These are phyloP conservation scores for Falco rusticolus DNA, from an alignment of 2,797 vertebrate species.

Conservation along the genomic window DNA sequence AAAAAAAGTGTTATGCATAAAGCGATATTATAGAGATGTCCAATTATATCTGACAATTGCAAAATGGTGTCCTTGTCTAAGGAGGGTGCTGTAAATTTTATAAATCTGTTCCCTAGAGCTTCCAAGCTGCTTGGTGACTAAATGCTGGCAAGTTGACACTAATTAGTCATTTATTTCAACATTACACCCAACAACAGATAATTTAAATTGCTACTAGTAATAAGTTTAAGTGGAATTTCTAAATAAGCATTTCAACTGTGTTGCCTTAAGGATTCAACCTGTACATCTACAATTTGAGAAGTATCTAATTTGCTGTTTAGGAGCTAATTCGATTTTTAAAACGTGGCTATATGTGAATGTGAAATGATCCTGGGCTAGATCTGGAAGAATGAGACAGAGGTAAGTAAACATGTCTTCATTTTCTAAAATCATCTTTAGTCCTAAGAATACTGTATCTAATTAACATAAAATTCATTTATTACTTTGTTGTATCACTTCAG, in stretches of 20 bases:
- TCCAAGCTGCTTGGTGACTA: slow-evolving; percentile 56
- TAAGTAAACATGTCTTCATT: not conserved
- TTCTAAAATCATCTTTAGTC: not conserved
- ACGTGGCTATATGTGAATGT: not conserved
- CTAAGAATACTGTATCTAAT: not conserved
- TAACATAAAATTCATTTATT: not conserved
- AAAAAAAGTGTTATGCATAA: slow-evolving; percentile 20
- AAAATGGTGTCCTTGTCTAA: slow-evolving; percentile 60
- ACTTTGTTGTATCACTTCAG: not conserved
- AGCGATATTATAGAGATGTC: slow-evolving; percentile 40
- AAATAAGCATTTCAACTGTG: slow-evolving; percentile 40
- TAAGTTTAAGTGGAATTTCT: slow-evolving; percentile 63
- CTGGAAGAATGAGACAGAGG: not conserved
- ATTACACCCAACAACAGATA: slow-evolving; percentile 47
- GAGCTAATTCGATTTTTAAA: slow-evolving; percentile 11
- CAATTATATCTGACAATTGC: slow-evolving; percentile 61
- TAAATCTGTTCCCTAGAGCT: slow-evolving; percentile 56
- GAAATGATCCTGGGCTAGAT: not conserved
- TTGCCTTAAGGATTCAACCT: slow-evolving; percentile 15
- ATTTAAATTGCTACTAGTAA: slow-evolving; percentile 60
- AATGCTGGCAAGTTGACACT: slow-evolving; percentile 55
- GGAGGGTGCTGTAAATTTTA: slow-evolving; percentile 33
- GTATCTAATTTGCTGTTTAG: not conserved
- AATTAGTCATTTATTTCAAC: slow-evolving; percentile 69
- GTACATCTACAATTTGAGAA: slow-evolving; percentile 11